A percentile compares a stretch with the other conserved stretches of the same genome.
These are phyloP conservation scores for human (Homo sapiens) DNA, from an alignment of 2,113 vertebrate genomes.

Conservation along the genomic window GRCh38 chr15:82461501-82462000, in stretches of 20 bases:
- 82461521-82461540: slow-evolving; percentile 86
- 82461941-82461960: slow-evolving; percentile 92
- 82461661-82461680: slow-evolving; percentile 73
- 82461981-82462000: slow-evolving; percentile 88
- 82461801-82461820: slow-evolving; percentile 91
- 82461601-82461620: slow-evolving; percentile 85
- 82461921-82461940: slow-evolving; percentile 84
- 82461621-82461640: slow-evolving; percentile 85
- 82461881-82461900: slow-evolving; percentile 94
- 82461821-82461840: slow-evolving; percentile 88
- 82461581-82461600: slow-evolving; percentile 86
- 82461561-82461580: slow-evolving; percentile 89
- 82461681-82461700: slow-evolving; percentile 91
- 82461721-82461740: slow-evolving; percentile 91
- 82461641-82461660: slow-evolving; percentile 87
- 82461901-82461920: slow-evolving; percentile 92
- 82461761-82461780: slow-evolving; percentile 91
- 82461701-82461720: slow-evolving; percentile 85
- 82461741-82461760: slow-evolving; percentile 90
- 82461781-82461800: slow-evolving; percentile 88
- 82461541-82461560: slow-evolving; percentile 93
- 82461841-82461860: slow-evolving; percentile 90
- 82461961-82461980: slow-evolving; percentile 85
- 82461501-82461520: slow-evolving; percentile 83
- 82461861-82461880: slow-evolving; percentile 88